A percentile compares a stretch with the other conserved stretches of the same genome.
These are phyloP conservation scores for Platysteira castanea DNA, from an alignment of 2,113 vertebrate genomes.

Conservation along the genomic window DNA sequence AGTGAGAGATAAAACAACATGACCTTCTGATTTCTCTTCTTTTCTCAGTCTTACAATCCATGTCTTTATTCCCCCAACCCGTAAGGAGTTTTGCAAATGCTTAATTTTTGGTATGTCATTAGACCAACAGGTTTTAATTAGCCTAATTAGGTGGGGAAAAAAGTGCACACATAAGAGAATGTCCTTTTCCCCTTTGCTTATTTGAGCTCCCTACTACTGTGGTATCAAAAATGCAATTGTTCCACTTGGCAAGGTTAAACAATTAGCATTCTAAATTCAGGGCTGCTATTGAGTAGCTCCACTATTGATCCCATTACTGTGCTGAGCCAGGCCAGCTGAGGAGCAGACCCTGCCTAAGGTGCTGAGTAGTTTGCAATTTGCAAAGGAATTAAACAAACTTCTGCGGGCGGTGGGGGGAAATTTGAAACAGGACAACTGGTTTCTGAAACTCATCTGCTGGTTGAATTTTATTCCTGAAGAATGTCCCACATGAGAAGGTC, in stretches of 20 bases:
- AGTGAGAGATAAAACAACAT: constrained; percentile 52
- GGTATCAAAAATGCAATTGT: neutral
- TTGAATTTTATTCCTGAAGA: neutral
- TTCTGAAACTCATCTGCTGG: neutral
- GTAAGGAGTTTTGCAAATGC: neutral
- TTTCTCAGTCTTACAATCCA: constrained; percentile 20
- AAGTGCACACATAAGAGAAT: neutral
- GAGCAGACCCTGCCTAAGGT: neutral
- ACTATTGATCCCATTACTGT: neutral
- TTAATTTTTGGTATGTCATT: neutral
- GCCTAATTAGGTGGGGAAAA: neutral
- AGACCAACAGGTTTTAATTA: neutral
- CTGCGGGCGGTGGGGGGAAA: neutral
- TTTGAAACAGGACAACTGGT: neutral
- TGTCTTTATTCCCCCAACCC: neutral
- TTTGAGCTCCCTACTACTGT: neutral
- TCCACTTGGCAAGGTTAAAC: neutral
- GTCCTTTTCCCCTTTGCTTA: neutral
- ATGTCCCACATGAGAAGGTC: neutral
- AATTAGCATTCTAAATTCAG: neutral
- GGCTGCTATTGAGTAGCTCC: neutral
- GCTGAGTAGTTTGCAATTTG: neutral
- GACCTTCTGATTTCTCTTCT: constrained; percentile 29
- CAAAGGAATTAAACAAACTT: neutral
- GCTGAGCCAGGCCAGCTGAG: constrained; percentile 15